These are phyloP conservation scores for Erythrocebus patas DNA, from an alignment of 2,113 vertebrate species.

Conservation along the genomic window DNA sequence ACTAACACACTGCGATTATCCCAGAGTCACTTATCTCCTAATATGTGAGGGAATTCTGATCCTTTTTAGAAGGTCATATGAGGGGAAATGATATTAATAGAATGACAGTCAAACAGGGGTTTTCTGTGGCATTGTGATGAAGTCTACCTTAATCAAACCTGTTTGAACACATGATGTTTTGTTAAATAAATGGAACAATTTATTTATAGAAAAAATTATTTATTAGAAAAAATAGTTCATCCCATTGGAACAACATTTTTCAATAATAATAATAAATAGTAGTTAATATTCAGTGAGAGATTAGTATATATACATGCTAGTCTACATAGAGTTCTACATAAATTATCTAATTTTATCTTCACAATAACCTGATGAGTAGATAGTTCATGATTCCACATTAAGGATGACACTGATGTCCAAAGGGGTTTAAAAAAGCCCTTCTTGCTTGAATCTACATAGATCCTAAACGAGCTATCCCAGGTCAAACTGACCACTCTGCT, in stretches of 20 bases:
- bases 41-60: background rate
- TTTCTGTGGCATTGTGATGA: background rate
- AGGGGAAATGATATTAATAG: background rate
- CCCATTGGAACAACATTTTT: background rate
- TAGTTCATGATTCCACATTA: background rate
- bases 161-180: background rate
- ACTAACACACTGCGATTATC: background rate
- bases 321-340: background rate
- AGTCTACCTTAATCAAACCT: background rate
- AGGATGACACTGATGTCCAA: background rate
- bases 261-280: background rate
- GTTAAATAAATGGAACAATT: background rate
- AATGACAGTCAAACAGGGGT: background rate
- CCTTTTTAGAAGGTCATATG: background rate
- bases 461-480: background rate
- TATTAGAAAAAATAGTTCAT: slow-evolving; percentile 13
- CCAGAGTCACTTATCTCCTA: background rate
- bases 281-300: background rate
- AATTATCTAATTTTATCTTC: background rate
- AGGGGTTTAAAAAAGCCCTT: background rate
- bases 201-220: background rate
- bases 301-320: background rate
- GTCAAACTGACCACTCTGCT: background rate
- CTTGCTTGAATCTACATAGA: background rate
- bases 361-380: background rate